A percentile compares a stretch with the other conserved stretches of the same genome.
Evolutionary conservation across 2,113 vertebrate genomes (phyloP).

Genomic region (Forbesichthys agassizii): DNA sequence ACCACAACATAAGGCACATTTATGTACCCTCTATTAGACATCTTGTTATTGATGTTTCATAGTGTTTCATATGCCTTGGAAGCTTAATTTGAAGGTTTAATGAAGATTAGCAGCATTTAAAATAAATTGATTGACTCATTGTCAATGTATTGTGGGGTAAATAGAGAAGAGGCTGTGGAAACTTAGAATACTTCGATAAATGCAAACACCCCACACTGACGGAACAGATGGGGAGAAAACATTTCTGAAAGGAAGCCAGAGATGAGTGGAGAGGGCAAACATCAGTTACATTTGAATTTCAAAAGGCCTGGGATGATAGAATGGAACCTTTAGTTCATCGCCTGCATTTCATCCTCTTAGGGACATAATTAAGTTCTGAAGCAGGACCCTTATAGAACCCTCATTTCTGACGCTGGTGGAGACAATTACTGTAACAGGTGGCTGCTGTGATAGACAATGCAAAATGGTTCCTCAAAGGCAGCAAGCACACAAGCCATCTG

Average conservation of each 20-base stretch:
- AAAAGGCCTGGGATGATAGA: conserved; percentile 17
- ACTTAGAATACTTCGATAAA: background rate
- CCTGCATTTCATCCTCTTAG: conserved; percentile 6
- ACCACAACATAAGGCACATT: no score
- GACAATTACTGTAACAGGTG: conserved; percentile 33
- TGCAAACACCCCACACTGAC: background rate
- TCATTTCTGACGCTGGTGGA: conserved; percentile 11
- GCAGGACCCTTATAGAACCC: conserved; percentile 33
- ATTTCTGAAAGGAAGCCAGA: background rate
- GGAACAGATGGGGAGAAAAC: background rate
- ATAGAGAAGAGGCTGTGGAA: no score
- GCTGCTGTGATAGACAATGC: conserved; percentile 1
- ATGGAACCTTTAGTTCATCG: conserved; percentile 5
- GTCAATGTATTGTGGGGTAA: no score
- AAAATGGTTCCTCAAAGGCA: conserved; percentile 17
- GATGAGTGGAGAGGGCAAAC: background rate
- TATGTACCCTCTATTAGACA: no score
- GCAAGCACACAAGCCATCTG: conserved; percentile 29
- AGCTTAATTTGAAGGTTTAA: no score
- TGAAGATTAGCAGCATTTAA: no score
- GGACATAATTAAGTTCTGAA: conserved; percentile 15
- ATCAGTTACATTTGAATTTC: conserved; percentile 27
- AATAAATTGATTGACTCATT: no score
- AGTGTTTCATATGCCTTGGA: no score
- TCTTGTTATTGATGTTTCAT: no score